These are phyloP conservation scores for Oreochromis tanganicae DNA, from an alignment of 2,113 vertebrate genomes.

Conservation along the genomic window DNA sequence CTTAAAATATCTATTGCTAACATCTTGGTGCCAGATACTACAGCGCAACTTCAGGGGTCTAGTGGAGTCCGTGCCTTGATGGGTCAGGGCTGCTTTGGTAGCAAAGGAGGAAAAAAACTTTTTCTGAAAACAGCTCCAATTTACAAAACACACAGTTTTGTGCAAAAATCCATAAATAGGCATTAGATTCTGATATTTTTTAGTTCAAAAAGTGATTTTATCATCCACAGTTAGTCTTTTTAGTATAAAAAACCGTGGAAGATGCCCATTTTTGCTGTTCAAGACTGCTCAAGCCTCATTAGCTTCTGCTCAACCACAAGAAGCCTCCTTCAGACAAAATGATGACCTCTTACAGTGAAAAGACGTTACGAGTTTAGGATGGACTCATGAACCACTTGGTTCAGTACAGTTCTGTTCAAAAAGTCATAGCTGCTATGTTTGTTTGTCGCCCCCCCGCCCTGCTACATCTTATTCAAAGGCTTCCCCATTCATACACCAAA, in stretches of 20 bases:
- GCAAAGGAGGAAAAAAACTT: rapidly evolving
- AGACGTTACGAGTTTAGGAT: neutral
- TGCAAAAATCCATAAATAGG: neutral
- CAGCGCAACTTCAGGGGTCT: neutral
- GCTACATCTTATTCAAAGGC: neutral
- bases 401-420: neutral
- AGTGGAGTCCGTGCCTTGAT: neutral
- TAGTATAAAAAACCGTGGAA: neutral
- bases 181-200: neutral
- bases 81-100: neutral
- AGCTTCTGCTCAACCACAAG: neutral
- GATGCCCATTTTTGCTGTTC: neutral
- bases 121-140: neutral
- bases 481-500: neutral
- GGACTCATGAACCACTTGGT: neutral
- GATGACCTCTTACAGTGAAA: neutral
- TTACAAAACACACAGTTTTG: neutral
- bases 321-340: neutral
- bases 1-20: neutral
- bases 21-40: neutral
- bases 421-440: neutral
- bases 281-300: neutral
- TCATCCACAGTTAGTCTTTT: neutral
- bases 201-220: neutral
- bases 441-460: neutral